Conservation (phyloP, 2,888 invertebrate species). For the Tillus elongatus region DNA sequence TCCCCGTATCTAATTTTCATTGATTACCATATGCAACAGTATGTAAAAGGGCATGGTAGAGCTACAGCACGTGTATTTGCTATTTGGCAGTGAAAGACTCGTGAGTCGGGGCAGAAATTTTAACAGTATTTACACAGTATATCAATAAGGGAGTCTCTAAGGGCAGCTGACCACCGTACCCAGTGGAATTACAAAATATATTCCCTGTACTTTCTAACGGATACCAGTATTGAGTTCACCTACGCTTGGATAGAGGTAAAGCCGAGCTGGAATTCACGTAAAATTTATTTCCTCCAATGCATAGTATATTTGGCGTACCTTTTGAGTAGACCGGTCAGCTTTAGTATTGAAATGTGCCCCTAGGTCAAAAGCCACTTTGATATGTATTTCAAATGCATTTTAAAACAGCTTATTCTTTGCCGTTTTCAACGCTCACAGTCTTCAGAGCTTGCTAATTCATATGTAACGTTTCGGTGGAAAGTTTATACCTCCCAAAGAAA, state of each 20-base stretch:
- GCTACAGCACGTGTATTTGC: too few relatives aligned
- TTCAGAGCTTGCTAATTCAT: too few relatives aligned
- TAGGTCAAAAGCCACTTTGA: conserved; percentile 32
- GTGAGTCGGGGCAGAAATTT: conserved; percentile 28
- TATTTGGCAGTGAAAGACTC: too few relatives aligned
- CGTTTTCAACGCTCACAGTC: too few relatives aligned
- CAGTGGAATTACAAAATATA: conserved; percentile 40
- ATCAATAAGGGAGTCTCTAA: conserved; percentile 40
- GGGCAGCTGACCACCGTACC: conserved; percentile 38
- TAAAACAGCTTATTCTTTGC: conserved; percentile 23
- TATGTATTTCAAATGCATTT: conserved; percentile 37
- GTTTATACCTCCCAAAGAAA: too few relatives aligned
- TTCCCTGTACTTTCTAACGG: conserved; percentile 24
- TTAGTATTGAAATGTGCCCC: conserved; percentile 34
- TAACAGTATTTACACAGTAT: conserved; percentile 43
- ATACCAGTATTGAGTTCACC: conserved; percentile 21
- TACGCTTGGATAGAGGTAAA: conserved; percentile 13
- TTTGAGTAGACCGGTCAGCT: conserved; percentile 25
- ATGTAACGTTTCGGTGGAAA: too few relatives aligned
- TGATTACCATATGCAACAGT: too few relatives aligned
- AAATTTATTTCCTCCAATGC: conserved; percentile 35
- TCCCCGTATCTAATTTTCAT: too few relatives aligned
- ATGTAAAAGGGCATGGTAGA: too few relatives aligned
- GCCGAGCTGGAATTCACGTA: conserved; percentile 17
- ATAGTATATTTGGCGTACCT: conserved; percentile 33